Base-by-base conservation (phyloP, 2,888 invertebrate genomes). In the Ectemnius continuus region DNA sequence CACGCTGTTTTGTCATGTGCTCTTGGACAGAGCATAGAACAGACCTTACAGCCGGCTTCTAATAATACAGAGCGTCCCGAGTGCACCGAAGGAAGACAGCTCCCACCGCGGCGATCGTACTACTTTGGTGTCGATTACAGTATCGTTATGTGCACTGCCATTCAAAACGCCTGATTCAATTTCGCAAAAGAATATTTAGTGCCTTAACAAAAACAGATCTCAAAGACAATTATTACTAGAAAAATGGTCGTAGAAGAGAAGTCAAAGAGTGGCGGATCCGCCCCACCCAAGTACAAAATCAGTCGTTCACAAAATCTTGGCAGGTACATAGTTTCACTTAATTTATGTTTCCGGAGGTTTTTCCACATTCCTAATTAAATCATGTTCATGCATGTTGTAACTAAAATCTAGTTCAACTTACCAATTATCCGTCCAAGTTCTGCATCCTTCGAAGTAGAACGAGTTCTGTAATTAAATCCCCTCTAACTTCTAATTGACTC, bases 221-320 rank as follows among this genome's bases (percentile, higher is more conserved):
- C 23, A 36, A 36, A 11, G 36, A 11, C 4, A 36, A 36, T 36
- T 36, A 36, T 36, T 36, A 11, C 36, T 36, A 11, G 36, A 36
- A 36, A 36, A 6, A 79, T 70, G 70, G 59, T 47, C 8, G 62
- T 67, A 18, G 70, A 68, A 26, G 60, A 69, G 5, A 69, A 16
- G 20, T 26, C 65, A n/a, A 58, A n/a, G 48, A 46, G 13, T 14
- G 23, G 14, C 11, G 59, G 28, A 16, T 8, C 20, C 11, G 6
- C 66, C 0, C 20, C 20, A 23, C 28, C 66, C 8, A 89, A 89
- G 63, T 90, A 87, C 47, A 82, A 81, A 67, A 63, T 87, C 14
- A 78, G 76, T 13, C 68, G 74, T 36, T 89, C 89, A 14, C 82
- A 86, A 64, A 83, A 79, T 67, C 74, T 86, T 56, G 90, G 90